These are phyloP conservation scores for Drymodes brunneopygia DNA, from an alignment of 2,113 vertebrate genomes.

Conservation along the genomic window DNA sequence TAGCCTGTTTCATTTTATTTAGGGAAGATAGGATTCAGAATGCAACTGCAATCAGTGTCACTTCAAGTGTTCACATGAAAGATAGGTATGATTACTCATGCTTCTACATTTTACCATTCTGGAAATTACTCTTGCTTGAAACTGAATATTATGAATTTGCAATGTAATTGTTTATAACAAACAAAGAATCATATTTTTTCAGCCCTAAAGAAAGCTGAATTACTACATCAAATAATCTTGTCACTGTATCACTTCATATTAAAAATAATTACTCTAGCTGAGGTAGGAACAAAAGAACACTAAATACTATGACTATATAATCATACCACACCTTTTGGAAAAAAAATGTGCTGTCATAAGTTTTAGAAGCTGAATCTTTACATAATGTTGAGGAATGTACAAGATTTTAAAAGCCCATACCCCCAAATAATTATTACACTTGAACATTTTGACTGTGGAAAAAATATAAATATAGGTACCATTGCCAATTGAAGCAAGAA, in stretches of 20 bases:
- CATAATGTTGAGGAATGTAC: background rate
- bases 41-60: background rate
- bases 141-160: background rate
- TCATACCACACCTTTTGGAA: background rate
- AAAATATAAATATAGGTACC: background rate
- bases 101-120: background rate
- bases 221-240: background rate
- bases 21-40: background rate
- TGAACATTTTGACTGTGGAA: background rate
- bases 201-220: background rate
- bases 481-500: background rate
- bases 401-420: background rate
- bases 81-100: background rate
- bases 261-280: background rate
- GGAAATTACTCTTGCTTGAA: background rate
- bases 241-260: background rate
- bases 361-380: slow-evolving; percentile 3
- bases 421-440: background rate
- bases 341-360: background rate
- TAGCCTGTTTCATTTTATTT: background rate
- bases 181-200: background rate
- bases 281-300: background rate
- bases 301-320: background rate
- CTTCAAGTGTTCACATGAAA: background rate
- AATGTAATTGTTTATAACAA: background rate